A percentile compares a stretch with the other conserved stretches of the same genome.
Evolutionary conservation across 2,113 vertebrate species (phyloP).

Genomic region (Seriola aureovittata): DNA sequence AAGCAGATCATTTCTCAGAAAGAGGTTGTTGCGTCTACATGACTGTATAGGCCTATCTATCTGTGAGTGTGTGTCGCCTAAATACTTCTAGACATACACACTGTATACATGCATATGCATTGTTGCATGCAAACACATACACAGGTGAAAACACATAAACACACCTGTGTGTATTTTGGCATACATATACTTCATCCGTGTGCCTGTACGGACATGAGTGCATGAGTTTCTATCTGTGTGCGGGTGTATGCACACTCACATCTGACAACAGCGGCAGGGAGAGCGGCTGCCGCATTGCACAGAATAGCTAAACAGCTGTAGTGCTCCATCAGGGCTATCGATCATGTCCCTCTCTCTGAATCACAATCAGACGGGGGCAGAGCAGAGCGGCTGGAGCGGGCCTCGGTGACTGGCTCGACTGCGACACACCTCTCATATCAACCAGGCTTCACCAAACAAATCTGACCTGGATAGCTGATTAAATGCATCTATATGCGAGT

Average conservation of each 20-base stretch:
- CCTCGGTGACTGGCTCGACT: slow-evolving; percentile 61
- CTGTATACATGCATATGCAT: background rate
- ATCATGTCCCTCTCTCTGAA: slow-evolving; percentile 81
- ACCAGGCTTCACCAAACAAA: slow-evolving; percentile 62
- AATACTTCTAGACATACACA: background rate
- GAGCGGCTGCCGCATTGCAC: slow-evolving; percentile 77
- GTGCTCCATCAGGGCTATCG: slow-evolving; percentile 80
- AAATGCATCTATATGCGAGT: slow-evolving; percentile 43
- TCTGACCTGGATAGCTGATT: slow-evolving; percentile 69
- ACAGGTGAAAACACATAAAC: background rate
- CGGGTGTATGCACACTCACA: slow-evolving; percentile 52
- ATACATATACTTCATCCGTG: background rate
- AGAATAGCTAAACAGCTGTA: slow-evolving; percentile 83
- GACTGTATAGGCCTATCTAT: slow-evolving; percentile 5
- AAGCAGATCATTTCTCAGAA: slow-evolving; percentile 43
- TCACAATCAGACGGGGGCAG: slow-evolving; percentile 79
- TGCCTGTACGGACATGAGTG: background rate
- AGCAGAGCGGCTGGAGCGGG: slow-evolving; percentile 63
- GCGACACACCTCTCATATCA: slow-evolving; percentile 73
- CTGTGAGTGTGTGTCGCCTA: background rate
- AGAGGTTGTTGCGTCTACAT: background rate
- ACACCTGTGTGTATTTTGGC: background rate
- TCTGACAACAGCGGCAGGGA: slow-evolving; percentile 50
- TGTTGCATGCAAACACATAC: too few species aligned
- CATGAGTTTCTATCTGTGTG: slow-evolving; percentile 29